These are phyloP conservation scores for Arctocebus calabarensis DNA, from an alignment of 2,797 vertebrate species.

Conservation along the genomic window DNA sequence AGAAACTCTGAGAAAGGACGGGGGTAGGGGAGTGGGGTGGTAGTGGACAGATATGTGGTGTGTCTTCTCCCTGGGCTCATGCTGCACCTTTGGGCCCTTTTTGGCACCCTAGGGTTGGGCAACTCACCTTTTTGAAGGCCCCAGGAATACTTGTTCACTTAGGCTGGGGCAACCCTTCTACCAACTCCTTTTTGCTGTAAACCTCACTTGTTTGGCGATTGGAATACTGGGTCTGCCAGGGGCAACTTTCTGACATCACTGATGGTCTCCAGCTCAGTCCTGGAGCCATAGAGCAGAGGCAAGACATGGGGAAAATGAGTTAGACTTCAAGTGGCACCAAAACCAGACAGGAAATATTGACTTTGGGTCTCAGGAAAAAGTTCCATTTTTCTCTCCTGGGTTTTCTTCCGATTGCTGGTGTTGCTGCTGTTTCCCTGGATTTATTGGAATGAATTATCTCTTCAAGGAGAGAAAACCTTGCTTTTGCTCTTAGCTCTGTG, in stretches of 20 bases:
- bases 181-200: neutral
- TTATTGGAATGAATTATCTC: neutral
- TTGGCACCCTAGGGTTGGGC: neutral
- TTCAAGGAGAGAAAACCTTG: slow-evolving; percentile 52
- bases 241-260: neutral
- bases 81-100: neutral
- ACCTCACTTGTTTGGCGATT: neutral
- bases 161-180: neutral
- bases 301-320: slow-evolving; percentile 42
- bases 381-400: slow-evolving; percentile 56
- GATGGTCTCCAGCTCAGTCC: neutral
- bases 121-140: neutral
- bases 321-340: slow-evolving; percentile 71
- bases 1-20: neutral
- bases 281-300: slow-evolving; percentile 10
- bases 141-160: neutral
- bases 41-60: rapidly evolving
- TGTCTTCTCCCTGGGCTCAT: rapidly evolving
- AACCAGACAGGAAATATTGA: slow-evolving; percentile 80
- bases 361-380: slow-evolving; percentile 65
- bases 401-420: slow-evolving; percentile 65
- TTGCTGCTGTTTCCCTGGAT: neutral
- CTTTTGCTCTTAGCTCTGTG: neutral
- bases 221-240: neutral
- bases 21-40: no score